Evolutionary conservation across 2,113 vertebrate species (phyloP).

Genomic region (Clarias magur): DNA sequence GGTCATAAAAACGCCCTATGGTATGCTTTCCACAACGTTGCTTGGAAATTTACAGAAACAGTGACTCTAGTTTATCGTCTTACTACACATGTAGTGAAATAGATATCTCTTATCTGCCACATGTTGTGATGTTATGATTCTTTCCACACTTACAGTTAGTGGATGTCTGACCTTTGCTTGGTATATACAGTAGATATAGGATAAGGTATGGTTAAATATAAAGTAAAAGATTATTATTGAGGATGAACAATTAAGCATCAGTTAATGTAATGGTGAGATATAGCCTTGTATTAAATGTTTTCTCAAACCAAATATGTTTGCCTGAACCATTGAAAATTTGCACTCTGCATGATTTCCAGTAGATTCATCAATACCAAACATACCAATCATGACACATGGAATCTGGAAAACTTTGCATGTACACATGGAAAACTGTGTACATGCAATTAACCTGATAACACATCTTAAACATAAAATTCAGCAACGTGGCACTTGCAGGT

Average conservation of each 20-base stretch:
- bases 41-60: constrained; percentile 61
- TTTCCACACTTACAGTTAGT: constrained; percentile 58
- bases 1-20: constrained; percentile 59
- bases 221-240: constrained; percentile 5
- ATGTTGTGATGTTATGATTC: constrained; percentile 62
- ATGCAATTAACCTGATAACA: not conserved
- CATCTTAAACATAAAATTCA: not conserved
- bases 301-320: not conserved
- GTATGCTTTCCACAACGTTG: constrained; percentile 61
- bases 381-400: not conserved
- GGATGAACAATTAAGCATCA: not conserved
- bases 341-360: not conserved
- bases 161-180: constrained; percentile 57
- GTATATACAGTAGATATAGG: not conserved
- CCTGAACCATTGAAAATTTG: not conserved
- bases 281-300: not conserved
- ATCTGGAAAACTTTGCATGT: too few species aligned
- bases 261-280: not conserved
- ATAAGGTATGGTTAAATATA: constrained; percentile 14
- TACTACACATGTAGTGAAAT: constrained; percentile 57
- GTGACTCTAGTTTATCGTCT: constrained; percentile 66
- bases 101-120: constrained; percentile 64
- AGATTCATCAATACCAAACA: not conserved
- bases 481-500: not conserved
- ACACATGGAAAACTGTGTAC: too few species aligned